Evolutionary conservation across 2,113 vertebrate genomes (phyloP).

Genomic region (Pteropus alecto): DNA sequence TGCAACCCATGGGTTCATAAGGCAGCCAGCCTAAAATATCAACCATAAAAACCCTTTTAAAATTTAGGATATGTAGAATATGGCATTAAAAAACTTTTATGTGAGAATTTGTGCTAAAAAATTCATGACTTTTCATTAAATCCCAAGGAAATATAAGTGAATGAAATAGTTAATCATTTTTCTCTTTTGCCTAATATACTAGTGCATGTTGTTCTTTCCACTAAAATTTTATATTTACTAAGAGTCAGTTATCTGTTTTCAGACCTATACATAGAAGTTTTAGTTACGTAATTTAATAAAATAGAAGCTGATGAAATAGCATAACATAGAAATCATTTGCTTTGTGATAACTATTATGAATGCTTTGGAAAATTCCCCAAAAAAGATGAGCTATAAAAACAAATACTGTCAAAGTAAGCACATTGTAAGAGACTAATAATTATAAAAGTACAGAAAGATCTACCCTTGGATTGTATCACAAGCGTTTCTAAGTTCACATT

Average conservation of each 20-base stretch:
- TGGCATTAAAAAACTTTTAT: not conserved
- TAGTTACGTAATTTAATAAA: slow-evolving; percentile 20
- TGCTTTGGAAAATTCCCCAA: not conserved
- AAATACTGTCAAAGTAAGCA: not conserved
- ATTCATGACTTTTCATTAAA: not conserved
- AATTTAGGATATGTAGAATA: not conserved
- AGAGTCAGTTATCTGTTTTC: not conserved
- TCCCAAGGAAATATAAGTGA: not conserved
- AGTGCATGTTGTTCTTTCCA: not conserved
- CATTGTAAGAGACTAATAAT: not conserved
- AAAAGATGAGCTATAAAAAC: not conserved
- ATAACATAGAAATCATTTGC: not conserved
- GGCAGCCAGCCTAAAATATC: not conserved
- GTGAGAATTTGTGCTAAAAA: not conserved
- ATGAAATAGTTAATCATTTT: not conserved
- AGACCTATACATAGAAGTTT: not conserved
- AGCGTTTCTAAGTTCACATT: not conserved
- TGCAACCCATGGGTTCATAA: not conserved
- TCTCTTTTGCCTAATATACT: not conserved
- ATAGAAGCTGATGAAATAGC: not conserved
- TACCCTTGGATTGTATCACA: not conserved
- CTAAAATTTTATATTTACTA: not conserved
- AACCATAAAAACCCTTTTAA: not conserved
- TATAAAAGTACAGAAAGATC: not conserved
- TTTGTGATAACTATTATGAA: not conserved